Evolutionary conservation across 2,797 vertebrate genomes (phyloP).

Genomic region (Odontamblyopus lacepedii): DNA sequence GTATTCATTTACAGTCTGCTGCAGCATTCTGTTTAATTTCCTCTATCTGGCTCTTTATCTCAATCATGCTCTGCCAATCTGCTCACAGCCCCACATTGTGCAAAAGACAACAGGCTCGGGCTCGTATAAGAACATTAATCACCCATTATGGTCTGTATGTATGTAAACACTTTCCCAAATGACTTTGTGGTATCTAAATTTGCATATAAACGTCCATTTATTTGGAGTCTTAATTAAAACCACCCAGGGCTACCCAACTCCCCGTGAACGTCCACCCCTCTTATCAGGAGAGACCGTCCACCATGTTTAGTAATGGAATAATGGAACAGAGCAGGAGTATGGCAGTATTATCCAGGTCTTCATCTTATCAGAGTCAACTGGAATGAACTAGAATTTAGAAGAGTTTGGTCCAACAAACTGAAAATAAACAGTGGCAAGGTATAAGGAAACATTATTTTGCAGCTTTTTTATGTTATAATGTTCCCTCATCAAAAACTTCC

Average conservation of each 20-base stretch:
- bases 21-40: constrained; percentile 56
- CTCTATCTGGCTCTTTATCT: constrained; percentile 45
- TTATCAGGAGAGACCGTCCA: neutral
- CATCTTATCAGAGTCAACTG: neutral
- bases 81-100: constrained; percentile 35
- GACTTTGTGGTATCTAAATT: constrained; percentile 11
- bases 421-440: neutral
- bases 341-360: neutral
- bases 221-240: constrained; percentile 24
- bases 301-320: neutral
- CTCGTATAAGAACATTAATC: constrained; percentile 46
- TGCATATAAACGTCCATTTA: constrained; percentile 19
- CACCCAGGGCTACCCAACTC: neutral
- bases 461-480: no score
- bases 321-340: neutral
- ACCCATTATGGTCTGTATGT: constrained; percentile 25
- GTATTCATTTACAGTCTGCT: constrained; percentile 59
- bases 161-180: constrained; percentile 19
- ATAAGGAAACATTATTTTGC: neutral
- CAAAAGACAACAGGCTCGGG: constrained; percentile 35
- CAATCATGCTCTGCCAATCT: constrained; percentile 42
- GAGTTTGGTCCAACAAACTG: neutral
- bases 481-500: no score
- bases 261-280: neutral
- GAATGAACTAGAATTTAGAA: neutral